These are phyloP conservation scores for Rhopalosiphum maidis DNA, from an alignment of 1,140 invertebrate genomes.

Conservation along the genomic window DNA sequence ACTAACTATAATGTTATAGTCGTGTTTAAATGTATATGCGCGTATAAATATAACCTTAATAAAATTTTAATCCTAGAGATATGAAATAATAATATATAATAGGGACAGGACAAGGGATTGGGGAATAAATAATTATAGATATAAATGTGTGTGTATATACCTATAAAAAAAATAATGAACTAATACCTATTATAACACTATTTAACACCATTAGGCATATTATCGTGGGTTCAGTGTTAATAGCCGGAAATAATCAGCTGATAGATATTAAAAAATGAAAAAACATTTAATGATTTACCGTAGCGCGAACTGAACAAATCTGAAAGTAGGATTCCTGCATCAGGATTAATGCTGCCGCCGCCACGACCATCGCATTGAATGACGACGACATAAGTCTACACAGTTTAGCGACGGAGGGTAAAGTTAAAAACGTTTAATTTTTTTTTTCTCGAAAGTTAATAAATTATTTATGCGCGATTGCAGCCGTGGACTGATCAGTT, in stretches of 20 bases:
- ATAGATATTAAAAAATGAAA: neutral
- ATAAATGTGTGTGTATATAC: neutral
- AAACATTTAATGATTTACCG: constrained; percentile 22
- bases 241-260: neutral
- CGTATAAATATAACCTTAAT: too few relatives aligned
- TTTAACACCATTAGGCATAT: neutral
- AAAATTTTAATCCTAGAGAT: neutral
- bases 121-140: neutral
- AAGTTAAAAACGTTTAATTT: neutral
- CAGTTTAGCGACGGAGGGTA: neutral
- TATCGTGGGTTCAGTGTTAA: neutral
- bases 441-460: neutral
- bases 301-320: neutral
- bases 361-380: neutral
- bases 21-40: neutral
- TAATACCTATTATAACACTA: neutral
- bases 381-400: neutral
- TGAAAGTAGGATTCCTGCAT: neutral
- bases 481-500: neutral
- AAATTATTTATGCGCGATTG: neutral
- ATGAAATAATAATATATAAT: neutral
- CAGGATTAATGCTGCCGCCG: neutral
- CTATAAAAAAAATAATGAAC: neutral
- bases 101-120: neutral
- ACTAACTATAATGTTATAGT: neutral